Evolutionary conservation across 2,113 vertebrate species (phyloP).

Genomic region (Callorhinus ursinus): DNA sequence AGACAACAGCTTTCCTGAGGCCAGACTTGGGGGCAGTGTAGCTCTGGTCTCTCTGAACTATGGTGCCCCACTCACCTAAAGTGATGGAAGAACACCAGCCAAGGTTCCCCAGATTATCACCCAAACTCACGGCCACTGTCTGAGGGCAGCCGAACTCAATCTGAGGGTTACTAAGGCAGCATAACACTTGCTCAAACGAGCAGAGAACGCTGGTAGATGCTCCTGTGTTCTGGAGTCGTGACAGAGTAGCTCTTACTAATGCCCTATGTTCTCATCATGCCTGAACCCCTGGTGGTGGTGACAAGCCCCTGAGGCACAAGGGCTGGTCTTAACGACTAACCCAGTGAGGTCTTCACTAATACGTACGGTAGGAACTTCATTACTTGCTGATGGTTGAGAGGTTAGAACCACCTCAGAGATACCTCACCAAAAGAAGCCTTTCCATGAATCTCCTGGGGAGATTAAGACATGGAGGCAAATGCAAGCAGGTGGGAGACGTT

Average conservation of each 20-base stretch:
- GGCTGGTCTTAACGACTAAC: not conserved
- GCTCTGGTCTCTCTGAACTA: not conserved
- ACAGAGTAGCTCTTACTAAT: not conserved
- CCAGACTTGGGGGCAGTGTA: not conserved
- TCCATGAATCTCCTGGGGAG: not conserved
- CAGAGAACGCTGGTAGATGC: not conserved
- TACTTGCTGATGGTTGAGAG: not conserved
- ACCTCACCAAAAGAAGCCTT: not conserved
- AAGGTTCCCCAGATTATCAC: not conserved
- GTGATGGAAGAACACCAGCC: not conserved
- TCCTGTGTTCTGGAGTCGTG: no score
- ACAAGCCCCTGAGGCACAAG: not conserved
- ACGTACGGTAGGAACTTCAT: no score
- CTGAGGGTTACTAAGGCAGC: not conserved
- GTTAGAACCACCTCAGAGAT: not conserved
- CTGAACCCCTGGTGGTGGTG: not conserved
- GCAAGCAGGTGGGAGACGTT: not conserved
- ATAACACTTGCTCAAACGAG: not conserved
- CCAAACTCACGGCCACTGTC: not conserved
- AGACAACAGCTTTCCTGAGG: not conserved
- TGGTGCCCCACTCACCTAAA: not conserved
- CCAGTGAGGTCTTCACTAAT: not conserved
- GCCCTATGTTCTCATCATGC: not conserved
- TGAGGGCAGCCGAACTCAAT: not conserved
- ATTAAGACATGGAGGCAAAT: not conserved